These are phyloP conservation scores for Manacus vitellinus DNA, from an alignment of 2,113 vertebrate genomes.

Conservation along the genomic window DNA sequence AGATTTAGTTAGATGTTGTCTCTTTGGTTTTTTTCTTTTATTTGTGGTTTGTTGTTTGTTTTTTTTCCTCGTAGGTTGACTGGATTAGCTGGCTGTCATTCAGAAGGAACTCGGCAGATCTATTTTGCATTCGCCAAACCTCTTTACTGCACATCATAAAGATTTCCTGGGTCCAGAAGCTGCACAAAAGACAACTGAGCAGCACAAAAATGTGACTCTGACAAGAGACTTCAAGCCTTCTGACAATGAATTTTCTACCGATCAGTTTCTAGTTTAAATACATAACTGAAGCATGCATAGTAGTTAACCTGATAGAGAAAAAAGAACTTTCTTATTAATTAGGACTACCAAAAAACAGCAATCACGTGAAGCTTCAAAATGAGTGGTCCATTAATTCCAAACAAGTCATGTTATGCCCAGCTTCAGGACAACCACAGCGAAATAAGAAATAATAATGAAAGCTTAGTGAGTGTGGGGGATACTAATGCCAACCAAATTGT, in stretches of 20 bases:
- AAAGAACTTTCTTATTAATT: neutral
- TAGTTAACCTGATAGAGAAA: neutral
- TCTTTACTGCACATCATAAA: neutral
- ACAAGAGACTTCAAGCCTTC: neutral
- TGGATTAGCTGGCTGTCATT: conserved; percentile 46
- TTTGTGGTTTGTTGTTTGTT: neutral
- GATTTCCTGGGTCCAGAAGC: neutral
- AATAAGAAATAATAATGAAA: conserved; percentile 76
- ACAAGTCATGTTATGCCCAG: conserved; percentile 70
- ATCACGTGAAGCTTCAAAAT: conserved; percentile 59
- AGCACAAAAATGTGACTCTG: conserved; percentile 15
- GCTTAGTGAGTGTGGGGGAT: conserved; percentile 65
- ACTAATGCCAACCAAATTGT: conserved; percentile 78
- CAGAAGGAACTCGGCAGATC: conserved; percentile 32
- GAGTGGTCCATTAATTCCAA: conserved; percentile 71
- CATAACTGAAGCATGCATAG: neutral
- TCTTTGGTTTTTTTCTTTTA: neutral
- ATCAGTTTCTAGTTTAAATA: neutral
- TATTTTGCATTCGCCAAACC: conserved; percentile 10
- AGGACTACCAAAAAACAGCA: neutral
- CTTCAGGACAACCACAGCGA: conserved; percentile 68
- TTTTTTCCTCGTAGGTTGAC: conserved; percentile 49
- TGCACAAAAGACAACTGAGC: neutral
- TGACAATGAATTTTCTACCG: neutral
- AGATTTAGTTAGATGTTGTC: neutral